Evolutionary conservation across 2,888 invertebrate genomes (phyloP).

Genomic region (Megastigmus dorsalis): DNA sequence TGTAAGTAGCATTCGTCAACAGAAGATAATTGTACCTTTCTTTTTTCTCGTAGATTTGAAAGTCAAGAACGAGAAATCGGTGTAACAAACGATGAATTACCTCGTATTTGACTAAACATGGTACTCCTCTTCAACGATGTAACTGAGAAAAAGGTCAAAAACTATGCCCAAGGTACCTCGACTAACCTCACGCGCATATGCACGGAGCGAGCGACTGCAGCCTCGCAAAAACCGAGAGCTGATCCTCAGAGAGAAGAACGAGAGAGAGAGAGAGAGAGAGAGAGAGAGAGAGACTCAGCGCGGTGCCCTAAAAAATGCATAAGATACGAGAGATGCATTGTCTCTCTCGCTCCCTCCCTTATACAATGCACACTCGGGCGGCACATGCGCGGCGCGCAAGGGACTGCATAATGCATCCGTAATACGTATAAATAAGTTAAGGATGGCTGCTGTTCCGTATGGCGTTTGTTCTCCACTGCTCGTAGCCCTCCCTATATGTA

Average conservation of each 20-base stretch:
- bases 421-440: constrained; percentile 59
- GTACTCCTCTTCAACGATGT: too few species aligned
- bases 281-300: constrained; percentile 24
- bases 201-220: neutral
- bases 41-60: too few species aligned
- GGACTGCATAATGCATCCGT: constrained; percentile 64
- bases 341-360: neutral
- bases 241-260: neutral
- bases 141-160: too few species aligned
- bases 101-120: too few species aligned
- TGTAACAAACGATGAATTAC: too few species aligned
- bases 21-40: too few species aligned
- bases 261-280: neutral
- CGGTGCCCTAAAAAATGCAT: constrained; percentile 60
- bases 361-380: constrained; percentile 36
- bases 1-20: too few species aligned
- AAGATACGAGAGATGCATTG: constrained; percentile 49
- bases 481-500: neutral
- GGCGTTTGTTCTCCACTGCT: neutral
- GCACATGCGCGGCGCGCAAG: too few species aligned
- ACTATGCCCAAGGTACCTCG: too few species aligned
- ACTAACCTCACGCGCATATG: too few species aligned
- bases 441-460: neutral
- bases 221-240: neutral
- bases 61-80: too few species aligned